These are phyloP conservation scores for Scrobipalpa costella DNA, from an alignment of 2,888 invertebrate species.

Conservation along the genomic window DNA sequence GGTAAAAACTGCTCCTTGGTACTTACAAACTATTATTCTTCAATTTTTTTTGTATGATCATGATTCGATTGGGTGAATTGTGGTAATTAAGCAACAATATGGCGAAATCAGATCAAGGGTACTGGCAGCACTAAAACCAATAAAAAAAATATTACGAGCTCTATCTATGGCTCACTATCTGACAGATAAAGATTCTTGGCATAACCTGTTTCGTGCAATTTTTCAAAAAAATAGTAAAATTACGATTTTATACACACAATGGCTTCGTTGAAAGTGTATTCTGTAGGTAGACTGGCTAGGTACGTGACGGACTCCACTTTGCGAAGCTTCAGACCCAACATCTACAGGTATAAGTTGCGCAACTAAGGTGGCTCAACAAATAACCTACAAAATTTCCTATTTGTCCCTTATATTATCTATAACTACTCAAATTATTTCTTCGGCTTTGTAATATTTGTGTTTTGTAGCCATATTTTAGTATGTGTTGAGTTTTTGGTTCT, in stretches of 20 bases:
- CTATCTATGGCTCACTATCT: constrained; percentile 29
- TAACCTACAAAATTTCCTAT: constrained; percentile 44
- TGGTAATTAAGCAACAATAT: no score
- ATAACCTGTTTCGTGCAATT: constrained; percentile 52
- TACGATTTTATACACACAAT: constrained; percentile 49
- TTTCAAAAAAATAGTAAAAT: constrained; percentile 38
- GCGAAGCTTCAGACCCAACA: constrained; percentile 61
- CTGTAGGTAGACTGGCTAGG: constrained; percentile 71
- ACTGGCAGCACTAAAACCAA: no score
- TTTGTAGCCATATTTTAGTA: background rate
- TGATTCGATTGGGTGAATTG: no score
- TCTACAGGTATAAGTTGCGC: constrained; percentile 78
- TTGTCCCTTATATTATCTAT: background rate
- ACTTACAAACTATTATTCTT: no score
- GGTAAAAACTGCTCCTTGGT: no score
- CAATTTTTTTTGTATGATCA: no score
- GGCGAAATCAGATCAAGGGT: no score
- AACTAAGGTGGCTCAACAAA: constrained; percentile 47
- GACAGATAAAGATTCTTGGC: constrained; percentile 37
- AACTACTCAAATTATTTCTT: background rate
- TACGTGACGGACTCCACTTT: constrained; percentile 72
- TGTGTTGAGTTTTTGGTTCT: background rate
- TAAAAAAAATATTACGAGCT: constrained; percentile 9
- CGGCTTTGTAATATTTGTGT: background rate
- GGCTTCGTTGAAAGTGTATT: constrained; percentile 77